phyloP scores from a whole-genome alignment of 2,888 invertebrate genomes.

The Protodeltote pygarga region DNA sequence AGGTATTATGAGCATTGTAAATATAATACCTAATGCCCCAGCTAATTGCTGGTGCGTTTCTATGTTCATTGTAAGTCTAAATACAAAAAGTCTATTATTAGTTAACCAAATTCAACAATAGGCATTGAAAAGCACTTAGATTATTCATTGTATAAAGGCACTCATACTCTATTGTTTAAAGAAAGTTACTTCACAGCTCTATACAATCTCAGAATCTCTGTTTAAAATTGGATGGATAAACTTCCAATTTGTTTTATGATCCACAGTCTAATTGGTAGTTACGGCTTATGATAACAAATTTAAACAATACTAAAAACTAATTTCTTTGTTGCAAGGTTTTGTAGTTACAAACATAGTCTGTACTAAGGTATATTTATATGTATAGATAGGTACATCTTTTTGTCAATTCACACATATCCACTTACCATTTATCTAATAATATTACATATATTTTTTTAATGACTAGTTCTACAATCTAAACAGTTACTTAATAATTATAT shows the following conservation, averaged over 20 bases:
- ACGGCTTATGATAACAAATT: conserved; percentile 4
- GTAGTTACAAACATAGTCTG: too few relatives aligned
- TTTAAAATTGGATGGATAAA: conserved; percentile 23
- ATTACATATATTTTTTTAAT: too few relatives aligned
- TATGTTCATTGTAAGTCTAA: neutral
- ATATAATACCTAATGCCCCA: neutral
- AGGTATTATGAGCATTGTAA: conserved; percentile 40
- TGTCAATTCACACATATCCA: too few relatives aligned
- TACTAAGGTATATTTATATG: too few relatives aligned
- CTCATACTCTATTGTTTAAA: neutral
- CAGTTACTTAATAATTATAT: too few relatives aligned
- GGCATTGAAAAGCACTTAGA: neutral
- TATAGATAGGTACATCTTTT: too few relatives aligned
- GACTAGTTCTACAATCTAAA: too few relatives aligned
- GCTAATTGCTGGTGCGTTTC: neutral
- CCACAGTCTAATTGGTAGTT: conserved; percentile 25
- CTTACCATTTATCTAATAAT: too few relatives aligned
- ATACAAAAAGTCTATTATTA: conserved; percentile 5
- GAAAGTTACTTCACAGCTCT: neutral
- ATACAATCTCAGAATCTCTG: neutral
- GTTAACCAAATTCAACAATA: neutral
- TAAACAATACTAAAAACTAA: neutral
- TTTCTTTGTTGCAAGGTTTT: too few relatives aligned
- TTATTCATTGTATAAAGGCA: neutral
- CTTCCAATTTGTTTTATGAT: conserved; percentile 20